Base-by-base conservation (phyloP, 2,113 vertebrate species). In the Empidonax traillii region DNA sequence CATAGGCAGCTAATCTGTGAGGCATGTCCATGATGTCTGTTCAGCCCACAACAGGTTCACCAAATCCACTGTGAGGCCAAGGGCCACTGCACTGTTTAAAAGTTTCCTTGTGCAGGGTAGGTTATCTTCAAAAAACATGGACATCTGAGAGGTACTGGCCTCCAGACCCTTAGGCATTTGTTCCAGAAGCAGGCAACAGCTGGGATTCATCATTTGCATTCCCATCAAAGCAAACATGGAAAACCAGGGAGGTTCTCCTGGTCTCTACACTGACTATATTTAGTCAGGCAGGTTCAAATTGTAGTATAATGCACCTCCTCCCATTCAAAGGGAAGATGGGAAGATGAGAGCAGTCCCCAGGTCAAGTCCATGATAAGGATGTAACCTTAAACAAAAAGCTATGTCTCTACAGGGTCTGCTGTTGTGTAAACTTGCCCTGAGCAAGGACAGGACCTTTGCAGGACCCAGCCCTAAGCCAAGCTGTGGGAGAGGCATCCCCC, bases 401-500 rank as follows among this genome's bases (percentile, higher is more conserved):
- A 14, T 53, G 25, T 78, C 43, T 69, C 17, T 77, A 7, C 28
- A 62, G 22, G 12, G n/a, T n/a, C 81, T 85, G 65, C 37, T 78
- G 31, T 51, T 81, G 51, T 49, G 43, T 53, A 74, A 91, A 28
- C 19, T 66, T 43, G 3, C 46, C 23, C 27, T 0, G 0, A 41
- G 14, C 0, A 1, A 1, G 46, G 22, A 58, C 59, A 87, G 37
- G 7, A n/a, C 37, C 30, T 72, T 83, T 75, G 58, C 44, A 89
- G 63, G 24, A 69, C 76, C n/a, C 62, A 83, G 10, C 43, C 47
- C 18, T 61, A 47, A 89, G 73, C 73, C 65, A 74, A n/a, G 22
- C 22, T 77, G 37, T 77, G 55, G 51, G 47, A 0, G 1, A 73
- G 55, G 61, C 0, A 0, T 78, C 61, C 62, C 28, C 47, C 56